Conservation (phyloP, 1,140 invertebrate species). For the Galleria mellonella region DNA sequence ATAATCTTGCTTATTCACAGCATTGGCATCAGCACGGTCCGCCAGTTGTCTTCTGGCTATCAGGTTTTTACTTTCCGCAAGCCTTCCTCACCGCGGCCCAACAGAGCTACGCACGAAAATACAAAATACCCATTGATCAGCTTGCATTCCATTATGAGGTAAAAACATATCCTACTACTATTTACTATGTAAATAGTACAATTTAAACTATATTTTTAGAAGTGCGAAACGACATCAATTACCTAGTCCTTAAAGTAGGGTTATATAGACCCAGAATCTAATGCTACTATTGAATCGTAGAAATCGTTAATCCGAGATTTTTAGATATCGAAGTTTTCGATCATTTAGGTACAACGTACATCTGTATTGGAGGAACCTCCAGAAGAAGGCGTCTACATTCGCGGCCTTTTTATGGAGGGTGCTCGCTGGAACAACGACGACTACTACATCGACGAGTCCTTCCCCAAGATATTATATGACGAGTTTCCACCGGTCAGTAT, state of each 20-base stretch:
- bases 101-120: conserved; percentile 95
- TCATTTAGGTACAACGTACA: conserved; percentile 64
- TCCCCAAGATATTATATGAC: conserved; percentile 88
- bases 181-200: no score
- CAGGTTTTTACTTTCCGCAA: conserved; percentile 97
- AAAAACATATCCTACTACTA: conserved; percentile 8
- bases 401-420: conserved; percentile 91
- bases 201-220: no score
- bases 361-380: conserved; percentile 73
- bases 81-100: conserved; percentile 95
- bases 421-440: conserved; percentile 85
- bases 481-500: conserved; percentile 81
- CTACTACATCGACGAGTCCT: conserved; percentile 85
- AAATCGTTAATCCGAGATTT: no score
- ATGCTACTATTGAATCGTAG: no score
- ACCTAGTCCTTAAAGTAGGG: no score
- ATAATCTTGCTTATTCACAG: no score
- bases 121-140: conserved; percentile 93
- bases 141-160: conserved; percentile 89
- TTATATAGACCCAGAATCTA: no score
- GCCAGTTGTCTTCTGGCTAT: conserved; percentile 91
- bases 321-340: no score
- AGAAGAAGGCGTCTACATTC: conserved; percentile 88
- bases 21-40: conserved; percentile 90
- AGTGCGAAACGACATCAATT: no score